phyloP scores from a whole-genome alignment of 2,797 vertebrate genomes.

The Tamandua tetradactyla region DNA sequence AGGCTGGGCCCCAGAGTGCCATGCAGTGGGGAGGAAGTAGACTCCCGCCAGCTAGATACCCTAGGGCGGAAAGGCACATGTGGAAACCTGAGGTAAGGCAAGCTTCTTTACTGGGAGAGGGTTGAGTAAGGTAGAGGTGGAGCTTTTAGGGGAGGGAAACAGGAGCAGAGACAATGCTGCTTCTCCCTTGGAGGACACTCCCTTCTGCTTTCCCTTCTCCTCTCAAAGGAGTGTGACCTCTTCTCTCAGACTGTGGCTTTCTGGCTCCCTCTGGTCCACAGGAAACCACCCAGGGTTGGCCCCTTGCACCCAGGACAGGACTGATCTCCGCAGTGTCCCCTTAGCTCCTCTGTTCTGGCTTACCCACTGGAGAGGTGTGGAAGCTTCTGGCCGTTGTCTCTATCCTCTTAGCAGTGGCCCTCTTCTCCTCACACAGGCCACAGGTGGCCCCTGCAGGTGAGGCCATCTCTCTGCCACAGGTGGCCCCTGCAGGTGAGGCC shows the following conservation, averaged over 20 bases:
- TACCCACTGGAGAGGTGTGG: fast-evolving
- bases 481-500: not conserved
- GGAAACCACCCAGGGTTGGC: not conserved
- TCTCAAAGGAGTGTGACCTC: not conserved
- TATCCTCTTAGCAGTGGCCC: not conserved
- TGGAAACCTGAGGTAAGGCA: not conserved
- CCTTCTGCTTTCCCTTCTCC: not conserved
- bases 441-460: not conserved
- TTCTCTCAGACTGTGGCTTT: not conserved
- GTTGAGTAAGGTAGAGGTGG: not conserved
- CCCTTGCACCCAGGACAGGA: not conserved
- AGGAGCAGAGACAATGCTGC: no score
- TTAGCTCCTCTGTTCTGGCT: not conserved
- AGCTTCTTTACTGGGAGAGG: not conserved
- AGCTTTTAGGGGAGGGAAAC: not conserved
- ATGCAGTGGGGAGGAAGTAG: not conserved
- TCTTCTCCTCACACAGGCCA: not conserved
- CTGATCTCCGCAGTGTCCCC: not conserved
- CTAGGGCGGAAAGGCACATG: not conserved
- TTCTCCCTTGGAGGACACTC: not conserved
- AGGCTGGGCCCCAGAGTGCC: not conserved
- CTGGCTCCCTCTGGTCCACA: not conserved
- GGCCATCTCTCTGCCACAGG: not conserved
- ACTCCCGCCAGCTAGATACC: not conserved
- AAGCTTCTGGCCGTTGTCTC: not conserved